These are phyloP conservation scores for Pelecanoides urinatrix DNA, from an alignment of 2,113 vertebrate species.

Conservation along the genomic window DNA sequence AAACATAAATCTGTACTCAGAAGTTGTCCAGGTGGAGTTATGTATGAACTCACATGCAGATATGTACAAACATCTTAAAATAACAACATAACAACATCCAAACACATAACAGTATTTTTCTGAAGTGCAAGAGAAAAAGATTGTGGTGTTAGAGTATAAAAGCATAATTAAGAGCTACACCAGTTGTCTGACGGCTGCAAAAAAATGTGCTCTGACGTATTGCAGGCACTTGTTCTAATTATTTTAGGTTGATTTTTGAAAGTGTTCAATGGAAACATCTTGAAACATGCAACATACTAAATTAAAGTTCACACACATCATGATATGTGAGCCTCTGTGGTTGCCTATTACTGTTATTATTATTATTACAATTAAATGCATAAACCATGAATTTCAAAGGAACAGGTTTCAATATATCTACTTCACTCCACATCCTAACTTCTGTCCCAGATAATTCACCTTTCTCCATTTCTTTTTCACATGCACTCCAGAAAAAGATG, in stretches of 20 bases:
- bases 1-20: background rate
- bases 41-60: background rate
- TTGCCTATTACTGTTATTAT: background rate
- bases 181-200: background rate
- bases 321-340: background rate
- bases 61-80: background rate
- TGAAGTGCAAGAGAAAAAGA: background rate
- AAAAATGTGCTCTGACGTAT: background rate
- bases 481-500: constrained; percentile 46
- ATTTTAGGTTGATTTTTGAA: background rate
- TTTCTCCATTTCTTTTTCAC: constrained; percentile 22
- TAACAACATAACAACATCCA: background rate
- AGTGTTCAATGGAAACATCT: background rate
- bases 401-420: background rate
- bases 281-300: background rate
- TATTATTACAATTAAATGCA: background rate
- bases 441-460: constrained; percentile 7
- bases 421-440: background rate
- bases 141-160: background rate
- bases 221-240: background rate
- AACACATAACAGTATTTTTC: background rate
- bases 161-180: background rate
- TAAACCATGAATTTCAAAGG: background rate
- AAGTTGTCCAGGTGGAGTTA: background rate
- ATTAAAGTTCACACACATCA: background rate